Base-by-base conservation (phyloP, 35 echinoderm and acorn worm species). In the Hemicentrotus pulcherrimus region DNA sequence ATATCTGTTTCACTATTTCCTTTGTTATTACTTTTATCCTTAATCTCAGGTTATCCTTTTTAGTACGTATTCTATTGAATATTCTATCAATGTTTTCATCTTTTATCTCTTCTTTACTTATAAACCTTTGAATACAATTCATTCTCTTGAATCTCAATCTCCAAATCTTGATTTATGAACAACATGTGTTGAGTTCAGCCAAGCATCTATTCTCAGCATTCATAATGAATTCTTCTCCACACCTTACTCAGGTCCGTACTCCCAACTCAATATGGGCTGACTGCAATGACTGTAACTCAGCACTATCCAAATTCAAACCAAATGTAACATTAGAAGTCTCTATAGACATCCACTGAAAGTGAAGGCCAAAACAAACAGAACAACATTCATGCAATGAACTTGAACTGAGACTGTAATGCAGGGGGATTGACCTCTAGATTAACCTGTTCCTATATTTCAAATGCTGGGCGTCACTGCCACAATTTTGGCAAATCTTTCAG, bases 341-440 rank as follows among this genome's bases (percentile, higher is more conserved):
- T n/a, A 78, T 78, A n/a, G 19, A 22, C 65, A 78, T 78, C 65
- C 65, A 78, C 65, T 28, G 22, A 78, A 78, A 78, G 65, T 78
- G 22, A 78, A 78, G 65, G 65, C 65, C 65, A 22, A 78, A 78
- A 78, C 65, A 78, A 78, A 78, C 65, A 78, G 65, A 78, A 78
- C 65, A 78, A 78, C 65, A 78, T 78, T 78, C 65, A 78, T n/a
- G 65, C 65, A 78, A 78, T 78, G 65, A 78, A 78, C 65, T 78
- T 78, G 19, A 78, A 78, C 65, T 78, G 19, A 4, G 65, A 7
- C 65, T 78, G 19, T 78, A 78, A 78, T 78, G 65, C 65, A 78
- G 65, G 65, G 65, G 65, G 65, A 78, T 78, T 78, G 65, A 78
- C 65, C 65, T 78, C 5, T 6, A 78, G 65, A 78, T 78, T 78